phyloP scores from a whole-genome alignment of 2,113 vertebrate genomes.

The Tor tambroides region DNA sequence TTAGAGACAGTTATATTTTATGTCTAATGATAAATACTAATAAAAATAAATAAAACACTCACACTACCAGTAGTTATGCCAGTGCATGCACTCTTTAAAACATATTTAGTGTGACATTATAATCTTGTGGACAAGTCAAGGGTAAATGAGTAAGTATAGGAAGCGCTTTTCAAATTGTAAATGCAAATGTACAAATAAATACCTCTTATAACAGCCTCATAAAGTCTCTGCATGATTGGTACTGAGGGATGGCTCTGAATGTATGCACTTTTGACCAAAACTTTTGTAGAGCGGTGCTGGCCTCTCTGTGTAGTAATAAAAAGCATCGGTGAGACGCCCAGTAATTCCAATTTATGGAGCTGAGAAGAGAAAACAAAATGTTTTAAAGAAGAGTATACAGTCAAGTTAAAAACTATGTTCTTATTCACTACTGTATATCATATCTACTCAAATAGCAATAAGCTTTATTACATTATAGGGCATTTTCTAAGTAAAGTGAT shows the following conservation, averaged over 20 bases:
- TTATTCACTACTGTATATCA: too few relatives aligned
- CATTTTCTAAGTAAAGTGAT: too few relatives aligned
- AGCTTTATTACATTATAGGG: too few relatives aligned
- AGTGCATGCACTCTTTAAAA: neutral
- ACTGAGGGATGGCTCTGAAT: neutral
- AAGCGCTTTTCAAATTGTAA: neutral
- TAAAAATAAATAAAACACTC: neutral
- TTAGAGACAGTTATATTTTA: neutral
- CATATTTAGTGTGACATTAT: neutral
- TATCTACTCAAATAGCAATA: too few relatives aligned
- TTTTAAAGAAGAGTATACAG: neutral
- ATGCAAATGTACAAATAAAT: conserved; percentile 1
- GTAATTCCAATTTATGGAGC: conserved; percentile 2
- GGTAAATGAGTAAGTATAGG: neutral
- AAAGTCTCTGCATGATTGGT: conserved; percentile 1
- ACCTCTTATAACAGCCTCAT: neutral
- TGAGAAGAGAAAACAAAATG: conserved; percentile 2
- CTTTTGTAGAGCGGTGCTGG: neutral
- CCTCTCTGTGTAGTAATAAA: neutral
- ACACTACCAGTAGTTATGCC: neutral
- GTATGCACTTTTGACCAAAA: neutral
- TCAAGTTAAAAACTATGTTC: too few relatives aligned
- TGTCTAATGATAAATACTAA: neutral
- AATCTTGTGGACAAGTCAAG: neutral
- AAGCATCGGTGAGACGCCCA: neutral